These are phyloP conservation scores for Alca torda DNA, from an alignment of 2,797 vertebrate species.

Conservation along the genomic window DNA sequence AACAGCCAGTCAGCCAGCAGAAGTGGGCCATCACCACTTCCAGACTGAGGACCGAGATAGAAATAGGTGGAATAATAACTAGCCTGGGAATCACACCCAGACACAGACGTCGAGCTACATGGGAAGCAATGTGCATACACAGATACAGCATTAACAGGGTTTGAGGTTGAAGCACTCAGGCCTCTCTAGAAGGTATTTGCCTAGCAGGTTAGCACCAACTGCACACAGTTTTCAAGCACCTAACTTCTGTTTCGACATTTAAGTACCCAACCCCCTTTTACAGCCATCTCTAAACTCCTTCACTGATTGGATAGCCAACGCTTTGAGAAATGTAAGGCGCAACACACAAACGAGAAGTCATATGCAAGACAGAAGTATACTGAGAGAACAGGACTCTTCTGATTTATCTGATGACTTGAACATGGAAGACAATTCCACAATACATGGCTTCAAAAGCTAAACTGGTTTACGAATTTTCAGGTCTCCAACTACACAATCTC, in stretches of 20 bases:
- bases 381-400: background rate
- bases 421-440: background rate
- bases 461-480: background rate
- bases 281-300: background rate
- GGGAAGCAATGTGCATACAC: background rate
- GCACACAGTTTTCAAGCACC: background rate
- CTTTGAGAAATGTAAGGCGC: background rate
- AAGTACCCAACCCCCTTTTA: background rate
- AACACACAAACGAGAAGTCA: background rate
- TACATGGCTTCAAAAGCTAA: background rate
- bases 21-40: background rate
- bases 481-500: background rate
- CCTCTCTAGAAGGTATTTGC: background rate
- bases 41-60: background rate
- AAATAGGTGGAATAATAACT: background rate
- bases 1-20: background rate
- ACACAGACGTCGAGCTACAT: background rate
- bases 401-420: background rate
- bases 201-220: background rate
- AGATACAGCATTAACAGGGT: background rate
- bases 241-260: background rate
- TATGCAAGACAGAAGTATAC: background rate
- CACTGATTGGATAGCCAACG: background rate
- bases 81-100: background rate
- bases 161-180: background rate